Percentiles rank a stretch among this genome's conserved stretches.
phyloP scores from a whole-genome alignment of 2,888 invertebrate species.

The Anthrax anthrax region DNA sequence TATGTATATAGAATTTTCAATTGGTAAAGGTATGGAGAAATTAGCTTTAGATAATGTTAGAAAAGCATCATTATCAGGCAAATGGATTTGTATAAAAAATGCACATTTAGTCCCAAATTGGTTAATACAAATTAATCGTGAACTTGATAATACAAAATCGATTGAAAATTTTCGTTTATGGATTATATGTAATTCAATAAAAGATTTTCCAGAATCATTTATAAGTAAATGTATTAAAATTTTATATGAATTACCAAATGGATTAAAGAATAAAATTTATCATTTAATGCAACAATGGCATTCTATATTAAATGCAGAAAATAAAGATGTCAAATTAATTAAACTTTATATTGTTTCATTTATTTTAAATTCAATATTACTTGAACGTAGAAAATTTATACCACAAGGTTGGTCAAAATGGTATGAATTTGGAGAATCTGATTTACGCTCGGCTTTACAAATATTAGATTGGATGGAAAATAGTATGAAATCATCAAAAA shows the following conservation, averaged over 20 bases:
- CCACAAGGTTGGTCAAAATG: conserved; percentile 84
- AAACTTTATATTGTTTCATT: conserved; percentile 63
- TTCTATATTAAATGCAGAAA: conserved; percentile 12
- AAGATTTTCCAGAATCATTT: conserved; percentile 57
- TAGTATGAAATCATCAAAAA: conserved; percentile 16
- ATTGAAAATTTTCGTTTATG: conserved; percentile 56
- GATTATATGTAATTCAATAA: conserved; percentile 74
- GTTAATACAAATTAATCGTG: conserved; percentile 53
- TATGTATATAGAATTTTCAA: conserved; percentile 52
- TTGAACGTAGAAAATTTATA: conserved; percentile 82
- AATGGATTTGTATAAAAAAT: conserved; percentile 71
- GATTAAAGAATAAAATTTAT: conserved; percentile 66
- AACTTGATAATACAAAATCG: conserved; percentile 29
- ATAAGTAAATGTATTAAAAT: conserved; percentile 66
- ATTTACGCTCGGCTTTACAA: conserved; percentile 59
- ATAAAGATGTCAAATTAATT: conserved; percentile 33
- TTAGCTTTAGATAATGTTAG: conserved; percentile 44
- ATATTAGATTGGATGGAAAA: conserved; percentile 32
- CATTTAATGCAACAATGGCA: conserved; percentile 59
- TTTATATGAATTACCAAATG: conserved; percentile 73
- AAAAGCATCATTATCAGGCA: conserved; percentile 45
- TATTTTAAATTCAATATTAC: conserved; percentile 77
- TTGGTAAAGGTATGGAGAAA: conserved; percentile 66
- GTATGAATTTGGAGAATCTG: conserved; percentile 77
- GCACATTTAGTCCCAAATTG: conserved; percentile 61